Evolutionary conservation across 2,888 invertebrate genomes (phyloP).

Genomic region (Zootermopsis nevadensis): DNA sequence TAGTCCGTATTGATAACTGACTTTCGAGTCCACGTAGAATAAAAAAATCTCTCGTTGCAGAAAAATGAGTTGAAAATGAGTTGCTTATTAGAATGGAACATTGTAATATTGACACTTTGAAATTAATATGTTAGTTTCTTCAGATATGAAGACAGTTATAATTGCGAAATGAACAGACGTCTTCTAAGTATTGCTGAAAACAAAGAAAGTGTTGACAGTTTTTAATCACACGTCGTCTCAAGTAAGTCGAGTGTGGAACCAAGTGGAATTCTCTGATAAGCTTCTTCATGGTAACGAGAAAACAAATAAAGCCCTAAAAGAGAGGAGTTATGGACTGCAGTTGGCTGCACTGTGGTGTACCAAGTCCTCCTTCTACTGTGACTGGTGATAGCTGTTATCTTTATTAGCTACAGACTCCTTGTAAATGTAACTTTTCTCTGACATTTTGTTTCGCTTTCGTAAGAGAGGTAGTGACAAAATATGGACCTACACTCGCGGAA

Average conservation of each 20-base stretch:
- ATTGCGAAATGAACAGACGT: not conserved
- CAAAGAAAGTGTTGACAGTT: not conserved
- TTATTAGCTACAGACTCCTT: not conserved
- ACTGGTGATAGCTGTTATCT: not conserved
- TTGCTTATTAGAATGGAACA: not conserved
- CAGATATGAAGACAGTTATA: not conserved
- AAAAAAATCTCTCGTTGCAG: not conserved
- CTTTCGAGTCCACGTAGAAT: not conserved
- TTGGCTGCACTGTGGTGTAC: not conserved
- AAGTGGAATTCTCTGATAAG: constrained; percentile 32
- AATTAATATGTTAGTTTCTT: not conserved
- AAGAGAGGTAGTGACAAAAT: no score
- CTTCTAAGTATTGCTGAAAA: not conserved
- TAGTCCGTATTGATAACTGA: not conserved
- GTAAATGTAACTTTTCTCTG: not conserved
- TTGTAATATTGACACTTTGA: not conserved
- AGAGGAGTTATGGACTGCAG: constrained; percentile 20
- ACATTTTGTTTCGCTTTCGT: not conserved
- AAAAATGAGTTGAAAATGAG: not conserved
- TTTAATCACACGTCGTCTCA: not conserved
- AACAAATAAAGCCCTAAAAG: constrained; percentile 27
- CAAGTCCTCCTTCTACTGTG: not conserved
- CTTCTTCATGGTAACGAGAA: not conserved
- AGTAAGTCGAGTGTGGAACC: not conserved
- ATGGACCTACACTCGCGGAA: no score